Conservation (phyloP, 2,113 vertebrate genomes). For the Trematomus loennbergii region DNA sequence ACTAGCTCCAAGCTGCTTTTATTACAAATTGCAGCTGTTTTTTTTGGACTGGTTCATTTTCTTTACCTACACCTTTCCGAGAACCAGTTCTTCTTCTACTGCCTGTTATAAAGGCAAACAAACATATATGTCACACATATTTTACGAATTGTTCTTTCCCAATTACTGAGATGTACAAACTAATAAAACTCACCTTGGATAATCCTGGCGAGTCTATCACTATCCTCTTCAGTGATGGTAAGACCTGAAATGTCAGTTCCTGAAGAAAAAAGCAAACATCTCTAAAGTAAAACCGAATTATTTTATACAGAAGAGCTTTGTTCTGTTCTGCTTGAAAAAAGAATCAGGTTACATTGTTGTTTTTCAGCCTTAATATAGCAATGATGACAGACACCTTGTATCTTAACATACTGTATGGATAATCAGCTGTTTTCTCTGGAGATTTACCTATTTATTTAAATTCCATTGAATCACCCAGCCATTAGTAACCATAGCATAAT, state of each 20-base stretch:
- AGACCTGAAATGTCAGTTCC: conserved; percentile 39
- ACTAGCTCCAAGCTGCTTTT: conserved; percentile 16
- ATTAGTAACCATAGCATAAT: neutral
- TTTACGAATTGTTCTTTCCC: neutral
- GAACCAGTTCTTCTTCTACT: conserved; percentile 34
- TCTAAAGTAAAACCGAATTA: neutral
- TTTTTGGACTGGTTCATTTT: neutral
- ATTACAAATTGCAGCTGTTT: conserved; percentile 12
- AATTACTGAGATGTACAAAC: neutral
- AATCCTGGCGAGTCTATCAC: conserved; percentile 41
- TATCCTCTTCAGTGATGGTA: conserved; percentile 33
- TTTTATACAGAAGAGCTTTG: neutral
- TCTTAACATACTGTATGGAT: neutral
- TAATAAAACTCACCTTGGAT: conserved; percentile 72
- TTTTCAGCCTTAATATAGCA: neutral
- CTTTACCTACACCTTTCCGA: conserved; percentile 65
- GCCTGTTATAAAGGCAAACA: conserved; percentile 63
- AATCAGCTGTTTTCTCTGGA: no score
- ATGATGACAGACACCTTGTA: neutral
- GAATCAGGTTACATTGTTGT: neutral
- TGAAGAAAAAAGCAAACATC: conserved; percentile 33
- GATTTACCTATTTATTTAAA: neutral
- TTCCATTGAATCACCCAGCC: neutral
- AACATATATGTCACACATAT: conserved; percentile 38
- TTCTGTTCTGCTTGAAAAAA: neutral